Percentiles rank a stretch among this genome's conserved stretches.
Conservation (phyloP, 2,888 invertebrate genomes). For the Bhutanitis thaidina region DNA sequence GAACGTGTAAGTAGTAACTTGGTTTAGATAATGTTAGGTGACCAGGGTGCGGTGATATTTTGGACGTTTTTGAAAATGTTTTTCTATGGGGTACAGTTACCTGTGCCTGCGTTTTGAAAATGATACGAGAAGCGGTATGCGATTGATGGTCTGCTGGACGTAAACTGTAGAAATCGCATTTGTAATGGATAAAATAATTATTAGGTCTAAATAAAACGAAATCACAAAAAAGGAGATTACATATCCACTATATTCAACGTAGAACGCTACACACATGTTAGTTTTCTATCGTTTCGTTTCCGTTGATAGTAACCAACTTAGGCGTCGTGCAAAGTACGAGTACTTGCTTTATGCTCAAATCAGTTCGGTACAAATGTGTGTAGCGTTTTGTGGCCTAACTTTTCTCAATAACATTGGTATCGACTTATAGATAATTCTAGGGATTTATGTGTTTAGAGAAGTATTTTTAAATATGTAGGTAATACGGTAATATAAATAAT, state of each 20-base stretch:
- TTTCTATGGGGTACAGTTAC: slow-evolving; percentile 69
- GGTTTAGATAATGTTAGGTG: slow-evolving; percentile 78
- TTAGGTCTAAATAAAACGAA: slow-evolving; percentile 39
- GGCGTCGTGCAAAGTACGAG: background rate
- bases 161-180: slow-evolving; percentile 53
- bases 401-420: slow-evolving; percentile 73
- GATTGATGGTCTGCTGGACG: slow-evolving; percentile 54
- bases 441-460: slow-evolving; percentile 79
- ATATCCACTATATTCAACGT: slow-evolving; percentile 66
- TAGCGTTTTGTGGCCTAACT: slow-evolving; percentile 74
- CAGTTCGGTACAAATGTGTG: slow-evolving; percentile 47
- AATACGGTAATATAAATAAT: slow-evolving; percentile 69
- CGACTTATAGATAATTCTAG: slow-evolving; percentile 77
- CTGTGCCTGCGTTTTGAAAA: slow-evolving; percentile 60
- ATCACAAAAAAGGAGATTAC: slow-evolving; percentile 65
- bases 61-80: slow-evolving; percentile 80
- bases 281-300: slow-evolving; percentile 16
- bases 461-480: slow-evolving; percentile 78
- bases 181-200: slow-evolving; percentile 50
- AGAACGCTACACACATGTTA: slow-evolving; percentile 63
- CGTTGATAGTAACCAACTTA: slow-evolving; percentile 14
- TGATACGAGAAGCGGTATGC: slow-evolving; percentile 46
- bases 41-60: slow-evolving; percentile 81
- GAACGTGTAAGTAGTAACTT: slow-evolving; percentile 71
- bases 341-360: slow-evolving; percentile 48